phyloP scores from a whole-genome alignment of 2,113 vertebrate species.

The Probosciger aterrimus region DNA sequence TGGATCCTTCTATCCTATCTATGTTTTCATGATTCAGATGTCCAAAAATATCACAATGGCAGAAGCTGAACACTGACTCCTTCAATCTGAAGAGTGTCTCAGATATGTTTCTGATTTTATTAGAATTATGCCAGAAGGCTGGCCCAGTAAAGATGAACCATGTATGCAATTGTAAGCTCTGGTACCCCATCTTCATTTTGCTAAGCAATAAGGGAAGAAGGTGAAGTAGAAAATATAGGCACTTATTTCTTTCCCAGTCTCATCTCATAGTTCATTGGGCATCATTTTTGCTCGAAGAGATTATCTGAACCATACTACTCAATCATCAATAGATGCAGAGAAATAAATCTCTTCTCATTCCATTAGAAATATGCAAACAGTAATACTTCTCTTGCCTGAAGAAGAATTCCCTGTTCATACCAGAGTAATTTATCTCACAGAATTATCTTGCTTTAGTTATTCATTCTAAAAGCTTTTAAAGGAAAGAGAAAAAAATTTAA shows the following conservation, averaged over 20 bases:
- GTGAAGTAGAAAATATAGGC: background rate
- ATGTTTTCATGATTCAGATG: background rate
- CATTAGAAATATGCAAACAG: conserved; percentile 29
- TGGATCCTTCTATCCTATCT: background rate
- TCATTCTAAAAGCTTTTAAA: background rate
- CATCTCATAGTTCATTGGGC: conserved; percentile 16
- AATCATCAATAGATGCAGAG: conserved; percentile 26
- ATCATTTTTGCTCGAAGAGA: background rate
- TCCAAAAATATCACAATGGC: background rate
- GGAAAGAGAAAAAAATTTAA: background rate
- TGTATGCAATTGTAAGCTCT: background rate
- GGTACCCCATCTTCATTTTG: background rate
- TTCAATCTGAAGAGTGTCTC: background rate
- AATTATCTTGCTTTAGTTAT: conserved; percentile 13
- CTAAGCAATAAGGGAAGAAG: background rate
- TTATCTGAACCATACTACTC: conserved; percentile 16
- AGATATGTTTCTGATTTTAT: background rate
- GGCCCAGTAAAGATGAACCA: background rate
- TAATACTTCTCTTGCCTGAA: conserved; percentile 10
- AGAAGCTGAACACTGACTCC: background rate
- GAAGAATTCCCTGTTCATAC: conserved; percentile 15
- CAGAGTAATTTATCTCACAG: conserved; percentile 1
- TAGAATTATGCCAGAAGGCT: background rate
- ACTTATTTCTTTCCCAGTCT: background rate
- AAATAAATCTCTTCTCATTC: conserved; percentile 43